Conservation (phyloP, 1,140 invertebrate genomes). For the Andricus grossulariae region DNA sequence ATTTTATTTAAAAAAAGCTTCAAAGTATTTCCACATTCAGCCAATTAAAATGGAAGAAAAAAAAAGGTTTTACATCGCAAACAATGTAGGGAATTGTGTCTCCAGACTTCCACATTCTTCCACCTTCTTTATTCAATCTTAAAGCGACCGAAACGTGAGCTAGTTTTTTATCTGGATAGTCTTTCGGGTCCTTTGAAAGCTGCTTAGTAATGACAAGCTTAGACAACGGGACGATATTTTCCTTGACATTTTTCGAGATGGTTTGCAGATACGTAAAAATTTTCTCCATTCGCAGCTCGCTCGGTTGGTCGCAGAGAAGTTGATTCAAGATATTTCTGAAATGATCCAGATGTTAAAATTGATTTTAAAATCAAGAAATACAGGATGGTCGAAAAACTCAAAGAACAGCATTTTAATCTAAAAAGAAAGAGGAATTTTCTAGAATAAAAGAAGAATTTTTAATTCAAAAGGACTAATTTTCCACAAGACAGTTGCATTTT, state of each 20-base stretch:
- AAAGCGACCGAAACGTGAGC: conserved; percentile 96
- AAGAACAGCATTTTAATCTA: too few relatives aligned
- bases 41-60: conserved; percentile 25
- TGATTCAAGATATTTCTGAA: conserved; percentile 85
- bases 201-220: conserved; percentile 95
- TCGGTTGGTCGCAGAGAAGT: conserved; percentile 86
- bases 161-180: conserved; percentile 91
- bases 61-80: conserved; percentile 81
- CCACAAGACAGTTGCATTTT: too few relatives aligned
- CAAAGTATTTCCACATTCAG: conserved; percentile 1
- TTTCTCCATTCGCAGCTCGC: conserved; percentile 89
- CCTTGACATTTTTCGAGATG: conserved; percentile 79
- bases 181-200: conserved; percentile 94
- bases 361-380: conserved; percentile 35
- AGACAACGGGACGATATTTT: conserved; percentile 83
- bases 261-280: conserved; percentile 85
- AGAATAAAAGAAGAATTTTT: too few relatives aligned
- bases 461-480: too few relatives aligned
- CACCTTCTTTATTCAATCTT: conserved; percentile 87
- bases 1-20: conserved; percentile 11
- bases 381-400: too few relatives aligned
- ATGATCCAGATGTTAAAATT: conserved; percentile 41
- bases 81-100: conserved; percentile 98
- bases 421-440: too few relatives aligned
- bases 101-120: conserved; percentile 90